phyloP scores from a whole-genome alignment of 2,113 vertebrate genomes.

The Rhabdomys dilectus region DNA sequence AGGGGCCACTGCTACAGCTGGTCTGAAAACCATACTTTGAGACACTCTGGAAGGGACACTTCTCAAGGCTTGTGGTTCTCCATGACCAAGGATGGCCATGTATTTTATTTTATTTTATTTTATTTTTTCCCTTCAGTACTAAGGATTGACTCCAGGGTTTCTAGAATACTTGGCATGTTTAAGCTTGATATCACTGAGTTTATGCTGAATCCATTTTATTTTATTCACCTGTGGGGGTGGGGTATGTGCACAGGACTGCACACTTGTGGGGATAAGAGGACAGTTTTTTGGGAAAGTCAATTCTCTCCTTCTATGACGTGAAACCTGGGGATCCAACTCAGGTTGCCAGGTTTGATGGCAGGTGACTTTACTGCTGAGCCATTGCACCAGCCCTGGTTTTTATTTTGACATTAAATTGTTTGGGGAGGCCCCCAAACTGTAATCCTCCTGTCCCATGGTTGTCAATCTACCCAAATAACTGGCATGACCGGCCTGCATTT shows the following conservation, averaged over 20 bases:
- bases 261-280: neutral
- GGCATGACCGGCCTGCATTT: neutral
- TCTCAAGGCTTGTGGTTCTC: rapidly evolving
- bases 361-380: neutral
- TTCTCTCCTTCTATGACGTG: neutral
- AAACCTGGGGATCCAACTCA: neutral
- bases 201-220: neutral
- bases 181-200: neutral
- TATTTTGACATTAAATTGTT: neutral
- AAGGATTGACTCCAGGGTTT: neutral
- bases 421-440: neutral
- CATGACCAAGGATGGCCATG: neutral
- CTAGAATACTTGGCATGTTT: neutral
- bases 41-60: neutral
- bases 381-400: neutral
- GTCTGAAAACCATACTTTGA: neutral
- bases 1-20: neutral
- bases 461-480: neutral
- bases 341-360: neutral
- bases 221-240: neutral
- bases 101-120: no score
- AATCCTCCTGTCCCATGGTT: neutral
- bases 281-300: no score
- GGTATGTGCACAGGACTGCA: neutral
- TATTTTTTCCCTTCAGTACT: neutral